A percentile compares a stretch with the other conserved stretches of the same genome.
phyloP scores from a whole-genome alignment of 1,140 invertebrate species.

The Drosophila chauvacae region DNA sequence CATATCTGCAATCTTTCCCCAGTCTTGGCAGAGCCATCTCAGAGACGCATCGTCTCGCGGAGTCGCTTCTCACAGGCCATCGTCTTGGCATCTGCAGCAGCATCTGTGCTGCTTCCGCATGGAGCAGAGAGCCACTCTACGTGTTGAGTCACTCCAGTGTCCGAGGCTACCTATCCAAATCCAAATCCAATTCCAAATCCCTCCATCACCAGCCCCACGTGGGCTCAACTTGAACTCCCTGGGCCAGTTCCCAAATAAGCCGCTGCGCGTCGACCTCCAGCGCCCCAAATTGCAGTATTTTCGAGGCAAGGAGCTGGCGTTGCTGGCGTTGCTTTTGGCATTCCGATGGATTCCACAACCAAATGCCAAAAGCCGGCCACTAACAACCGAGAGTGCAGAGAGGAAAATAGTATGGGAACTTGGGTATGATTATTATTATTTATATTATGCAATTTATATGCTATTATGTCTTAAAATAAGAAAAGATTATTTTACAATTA shows the following conservation, averaged over 20 bases:
- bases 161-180: not conserved
- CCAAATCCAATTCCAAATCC: not conserved
- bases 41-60: constrained; percentile 13
- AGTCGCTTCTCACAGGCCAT: constrained; percentile 19
- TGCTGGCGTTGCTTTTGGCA: constrained; percentile 44
- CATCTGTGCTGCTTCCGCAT: constrained; percentile 29
- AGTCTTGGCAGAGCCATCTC: constrained; percentile 6
- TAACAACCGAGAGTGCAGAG: constrained; percentile 21
- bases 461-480: too few species aligned
- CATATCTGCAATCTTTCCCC: constrained; percentile 7
- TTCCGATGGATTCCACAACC: constrained; percentile 69
- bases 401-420: constrained; percentile 3
- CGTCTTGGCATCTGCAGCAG: constrained; percentile 8
- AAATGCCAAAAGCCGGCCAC: constrained; percentile 69
- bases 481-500: too few species aligned
- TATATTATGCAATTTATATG: too few species aligned
- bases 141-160: constrained; percentile 23
- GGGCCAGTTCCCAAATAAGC: constrained; percentile 28
- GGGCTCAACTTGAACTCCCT: constrained; percentile 50
- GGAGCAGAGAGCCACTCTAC: constrained; percentile 4
- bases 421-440: not conserved
- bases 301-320: constrained; percentile 31
- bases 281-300: constrained; percentile 43
- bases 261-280: constrained; percentile 31
- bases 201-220: constrained; percentile 5